phyloP scores from a whole-genome alignment of 2,888 invertebrate species.

The Mesorhabditis spiculigera region DNA sequence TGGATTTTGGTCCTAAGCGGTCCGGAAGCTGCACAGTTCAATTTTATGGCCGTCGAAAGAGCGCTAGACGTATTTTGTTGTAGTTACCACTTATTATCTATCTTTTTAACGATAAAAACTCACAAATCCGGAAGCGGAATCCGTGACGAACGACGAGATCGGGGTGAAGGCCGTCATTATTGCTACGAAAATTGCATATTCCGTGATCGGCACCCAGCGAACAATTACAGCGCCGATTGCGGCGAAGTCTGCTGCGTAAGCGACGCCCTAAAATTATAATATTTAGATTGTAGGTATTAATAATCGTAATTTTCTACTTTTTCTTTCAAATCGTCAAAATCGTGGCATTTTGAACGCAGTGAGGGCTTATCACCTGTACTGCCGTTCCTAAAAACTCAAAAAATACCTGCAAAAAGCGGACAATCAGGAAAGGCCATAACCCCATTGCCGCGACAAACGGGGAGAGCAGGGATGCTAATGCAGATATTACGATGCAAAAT shows the following conservation, averaged over 20 bases:
- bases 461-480: slow-evolving; percentile 10
- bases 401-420: slow-evolving; percentile 13
- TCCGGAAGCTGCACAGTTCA: no score
- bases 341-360: no score
- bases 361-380: no score
- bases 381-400: neutral
- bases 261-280: slow-evolving; percentile 12
- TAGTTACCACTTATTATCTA: no score
- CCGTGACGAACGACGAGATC: neutral
- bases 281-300: neutral
- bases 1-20: no score
- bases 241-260: slow-evolving; percentile 19
- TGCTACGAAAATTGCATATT: neutral
- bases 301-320: no score
- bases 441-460: slow-evolving; percentile 11
- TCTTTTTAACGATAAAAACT: neutral
- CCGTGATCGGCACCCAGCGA: slow-evolving; percentile 7
- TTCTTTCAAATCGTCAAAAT: no score
- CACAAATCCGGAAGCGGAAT: neutral
- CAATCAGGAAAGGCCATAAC: slow-evolving; percentile 9
- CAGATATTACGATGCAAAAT: slow-evolving; percentile 5
- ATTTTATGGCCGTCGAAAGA: no score
- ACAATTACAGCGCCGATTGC: slow-evolving; percentile 16
- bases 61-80: no score
- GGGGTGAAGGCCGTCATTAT: slow-evolving; percentile 2